phyloP scores from a whole-genome alignment of 2,797 vertebrate species.

The Urophycis tenuis region DNA sequence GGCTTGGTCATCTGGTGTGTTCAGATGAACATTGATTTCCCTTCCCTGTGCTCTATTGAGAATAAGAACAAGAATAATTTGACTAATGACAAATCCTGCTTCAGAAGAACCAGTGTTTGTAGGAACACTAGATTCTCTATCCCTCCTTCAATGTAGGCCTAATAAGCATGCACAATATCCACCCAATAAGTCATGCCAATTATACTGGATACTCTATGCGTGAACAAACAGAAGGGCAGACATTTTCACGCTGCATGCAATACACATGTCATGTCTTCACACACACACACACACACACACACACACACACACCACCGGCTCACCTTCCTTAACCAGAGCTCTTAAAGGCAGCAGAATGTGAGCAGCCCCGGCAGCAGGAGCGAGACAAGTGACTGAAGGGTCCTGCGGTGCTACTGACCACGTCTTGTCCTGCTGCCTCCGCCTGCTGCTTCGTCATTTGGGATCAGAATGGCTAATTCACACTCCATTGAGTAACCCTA shows the following conservation, averaged over 20 bases:
- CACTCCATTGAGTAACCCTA: constrained; percentile 66
- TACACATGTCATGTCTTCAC: background rate
- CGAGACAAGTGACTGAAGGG: background rate
- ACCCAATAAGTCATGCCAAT: background rate
- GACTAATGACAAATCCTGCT: background rate
- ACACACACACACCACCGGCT: constrained; percentile 15
- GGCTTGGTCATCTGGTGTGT: background rate
- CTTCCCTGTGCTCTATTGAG: background rate
- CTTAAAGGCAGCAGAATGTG: constrained; percentile 6
- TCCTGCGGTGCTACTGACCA: constrained; percentile 12
- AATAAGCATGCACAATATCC: background rate
- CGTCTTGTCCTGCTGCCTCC: constrained; percentile 22
- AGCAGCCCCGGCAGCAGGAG: background rate
- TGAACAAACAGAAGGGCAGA: background rate
- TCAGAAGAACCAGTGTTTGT: background rate
- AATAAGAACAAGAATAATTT: background rate
- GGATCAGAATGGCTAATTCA: constrained; percentile 57
- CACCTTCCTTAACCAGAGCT: constrained; percentile 41
- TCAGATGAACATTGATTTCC: background rate
- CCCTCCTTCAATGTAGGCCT: background rate
- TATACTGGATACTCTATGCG: background rate
- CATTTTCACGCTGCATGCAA: background rate
- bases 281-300: constrained; percentile 8
- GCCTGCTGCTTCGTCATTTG: constrained; percentile 45
- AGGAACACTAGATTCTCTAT: background rate